phyloP scores from a whole-genome alignment of 1,140 invertebrate species.

The Gyrodactylus bullatarudis region DNA sequence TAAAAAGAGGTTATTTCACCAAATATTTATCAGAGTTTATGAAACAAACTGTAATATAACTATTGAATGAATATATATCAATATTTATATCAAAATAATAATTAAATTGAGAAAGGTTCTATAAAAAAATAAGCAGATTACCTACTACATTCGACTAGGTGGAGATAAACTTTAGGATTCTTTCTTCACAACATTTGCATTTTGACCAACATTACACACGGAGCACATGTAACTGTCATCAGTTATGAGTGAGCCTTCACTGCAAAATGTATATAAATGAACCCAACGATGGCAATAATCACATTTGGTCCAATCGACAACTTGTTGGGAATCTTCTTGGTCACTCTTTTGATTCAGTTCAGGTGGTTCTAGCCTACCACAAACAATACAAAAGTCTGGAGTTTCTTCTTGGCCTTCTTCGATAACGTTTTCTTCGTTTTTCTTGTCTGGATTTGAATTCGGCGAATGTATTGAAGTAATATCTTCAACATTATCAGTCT shows the following conservation, averaged over 20 bases:
- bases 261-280: neutral
- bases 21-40: too few species aligned
- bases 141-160: too few species aligned
- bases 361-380: neutral
- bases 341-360: neutral
- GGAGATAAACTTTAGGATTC: neutral
- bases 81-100: too few species aligned
- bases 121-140: too few species aligned
- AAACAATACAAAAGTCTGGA: neutral
- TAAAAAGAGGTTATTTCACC: too few species aligned
- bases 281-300: conserved; percentile 5
- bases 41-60: too few species aligned
- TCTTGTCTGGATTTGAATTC: neutral
- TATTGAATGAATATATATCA: too few species aligned
- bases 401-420: neutral
- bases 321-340: too few species aligned
- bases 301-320: conserved; percentile 5
- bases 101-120: too few species aligned
- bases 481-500: neutral
- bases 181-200: too few species aligned
- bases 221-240: conserved; percentile 1
- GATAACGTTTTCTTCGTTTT: neutral
- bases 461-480: neutral
- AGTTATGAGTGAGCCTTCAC: neutral
- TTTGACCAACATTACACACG: conserved; percentile 1